Conservation (phyloP, 2,797 vertebrate genomes). For the Rhinichthys osculus region DNA sequence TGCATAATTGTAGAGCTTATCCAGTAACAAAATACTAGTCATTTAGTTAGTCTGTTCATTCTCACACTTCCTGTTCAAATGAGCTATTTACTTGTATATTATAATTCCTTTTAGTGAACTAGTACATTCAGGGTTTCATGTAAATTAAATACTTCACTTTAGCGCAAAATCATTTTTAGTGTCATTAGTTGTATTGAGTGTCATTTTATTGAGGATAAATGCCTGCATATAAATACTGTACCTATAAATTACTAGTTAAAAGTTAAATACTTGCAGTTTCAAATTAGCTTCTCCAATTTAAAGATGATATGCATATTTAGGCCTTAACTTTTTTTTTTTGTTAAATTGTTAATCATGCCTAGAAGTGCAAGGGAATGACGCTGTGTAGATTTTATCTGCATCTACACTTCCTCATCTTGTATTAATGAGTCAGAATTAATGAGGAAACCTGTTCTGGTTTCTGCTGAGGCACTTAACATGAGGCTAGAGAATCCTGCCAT, state of each 20-base stretch:
- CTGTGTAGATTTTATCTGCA: neutral
- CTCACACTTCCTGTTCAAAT: neutral
- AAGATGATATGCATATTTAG: neutral
- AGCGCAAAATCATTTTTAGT: neutral
- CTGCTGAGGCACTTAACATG: neutral
- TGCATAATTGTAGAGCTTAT: no score
- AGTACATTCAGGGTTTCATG: neutral
- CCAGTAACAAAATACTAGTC: no score
- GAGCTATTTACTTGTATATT: neutral
- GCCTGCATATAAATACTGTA: neutral
- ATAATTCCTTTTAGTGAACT: neutral
- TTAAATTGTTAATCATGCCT: neutral
- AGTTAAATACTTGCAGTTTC: no score
- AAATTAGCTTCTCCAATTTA: no score
- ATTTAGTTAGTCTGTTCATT: neutral
- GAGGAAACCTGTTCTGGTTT: conserved; percentile 25
- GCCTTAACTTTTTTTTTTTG: neutral
- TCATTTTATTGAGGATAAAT: neutral
- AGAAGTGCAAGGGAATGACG: neutral
- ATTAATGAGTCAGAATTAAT: conserved; percentile 2
- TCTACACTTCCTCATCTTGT: neutral
- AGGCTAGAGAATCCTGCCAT: conserved; percentile 32
- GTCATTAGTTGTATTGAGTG: neutral
- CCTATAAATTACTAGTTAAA: neutral
- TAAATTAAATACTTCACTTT: neutral